Base-by-base conservation (phyloP, 1,140 invertebrate species). In the Rhizoglyphus robini region DNA sequence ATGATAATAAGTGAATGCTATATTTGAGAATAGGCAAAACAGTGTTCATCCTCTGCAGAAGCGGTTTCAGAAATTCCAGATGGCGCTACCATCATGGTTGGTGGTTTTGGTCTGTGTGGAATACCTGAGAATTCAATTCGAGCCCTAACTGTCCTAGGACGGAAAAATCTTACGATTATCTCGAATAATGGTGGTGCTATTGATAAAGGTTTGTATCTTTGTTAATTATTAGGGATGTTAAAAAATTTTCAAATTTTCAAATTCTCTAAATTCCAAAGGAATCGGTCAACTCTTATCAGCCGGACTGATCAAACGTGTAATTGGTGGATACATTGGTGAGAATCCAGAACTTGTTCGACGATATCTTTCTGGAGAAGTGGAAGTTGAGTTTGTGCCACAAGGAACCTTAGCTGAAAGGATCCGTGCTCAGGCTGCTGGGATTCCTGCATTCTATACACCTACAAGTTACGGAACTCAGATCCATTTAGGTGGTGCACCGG, bases 271-370 rank as follows among this genome's bases (percentile, higher is more conserved):
- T n/a, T n/a, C n/a, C n/a, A n/a, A n/a, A n/a, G n/a, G n/a, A n/a
- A n/a, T n/a, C n/a, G 96, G 96, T 49, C 78, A 95, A 49, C 77
- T 97, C 46, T 78, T 97, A 3, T 84, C 88, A 75, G 81, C 84
- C 66, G 85, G 84, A 70, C 88, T 90, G 78, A 78, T 79, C 41
- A 87, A 88, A 73, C 81, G 91, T 70, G 90, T 97, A 83, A 93
- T 99, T 71, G 82, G 90, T 20, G 97, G 94, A 0, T 99, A 98
- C 81, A 93, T 99, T 58, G 96, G 96, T 27, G 96, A 99, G 79
- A 99, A 99, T 83, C 86, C 84, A 15, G 93, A 97, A 79, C 94
- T 99, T 77, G 94, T 95, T 73, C 82, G 86, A 67, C 95, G 98
- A 75, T 99, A 90, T 79, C 77, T 98, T 31, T 79, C 72, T 70